Conservation (phyloP, 2,888 invertebrate species). For the Lacanobia wlatinum region DNA sequence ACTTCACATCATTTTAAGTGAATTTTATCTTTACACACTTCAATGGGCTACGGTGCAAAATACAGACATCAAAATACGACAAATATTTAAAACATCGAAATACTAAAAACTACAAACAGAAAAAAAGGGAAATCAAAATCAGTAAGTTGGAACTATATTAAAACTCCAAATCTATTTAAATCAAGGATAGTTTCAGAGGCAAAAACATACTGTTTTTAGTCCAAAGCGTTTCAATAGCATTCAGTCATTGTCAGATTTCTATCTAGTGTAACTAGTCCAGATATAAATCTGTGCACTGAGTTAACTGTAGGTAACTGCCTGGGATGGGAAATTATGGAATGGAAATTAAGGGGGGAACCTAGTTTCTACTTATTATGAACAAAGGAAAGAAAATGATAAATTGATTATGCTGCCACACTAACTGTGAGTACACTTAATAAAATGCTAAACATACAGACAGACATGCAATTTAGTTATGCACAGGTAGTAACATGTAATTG, state of each 20-base stretch:
- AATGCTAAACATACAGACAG: slow-evolving; percentile 28
- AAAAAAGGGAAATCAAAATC: slow-evolving; percentile 28
- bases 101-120: slow-evolving; percentile 39
- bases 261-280: slow-evolving; percentile 46
- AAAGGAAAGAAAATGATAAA: slow-evolving; percentile 20
- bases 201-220: slow-evolving; percentile 40
- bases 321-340: slow-evolving; percentile 48
- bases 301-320: slow-evolving; percentile 43
- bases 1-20: slow-evolving; percentile 26
- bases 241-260: slow-evolving; percentile 59
- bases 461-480: slow-evolving; percentile 52
- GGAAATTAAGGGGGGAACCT: slow-evolving; percentile 25
- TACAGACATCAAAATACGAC: slow-evolving; percentile 28
- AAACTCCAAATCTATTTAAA: slow-evolving; percentile 20
- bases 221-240: slow-evolving; percentile 34
- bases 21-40: slow-evolving; percentile 38
- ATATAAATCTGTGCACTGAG: slow-evolving; percentile 53
- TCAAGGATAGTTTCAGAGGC: slow-evolving; percentile 21
- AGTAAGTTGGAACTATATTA: slow-evolving; percentile 8
- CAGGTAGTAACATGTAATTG: slow-evolving; percentile 36
- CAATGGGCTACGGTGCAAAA: slow-evolving; percentile 51
- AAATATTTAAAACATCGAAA: slow-evolving; percentile 50
- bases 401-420: slow-evolving; percentile 17
- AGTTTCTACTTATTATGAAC: slow-evolving; percentile 23
- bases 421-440: slow-evolving; percentile 20